Conservation (phyloP, 1,140 invertebrate species). For the Magallana ariakensis region DNA sequence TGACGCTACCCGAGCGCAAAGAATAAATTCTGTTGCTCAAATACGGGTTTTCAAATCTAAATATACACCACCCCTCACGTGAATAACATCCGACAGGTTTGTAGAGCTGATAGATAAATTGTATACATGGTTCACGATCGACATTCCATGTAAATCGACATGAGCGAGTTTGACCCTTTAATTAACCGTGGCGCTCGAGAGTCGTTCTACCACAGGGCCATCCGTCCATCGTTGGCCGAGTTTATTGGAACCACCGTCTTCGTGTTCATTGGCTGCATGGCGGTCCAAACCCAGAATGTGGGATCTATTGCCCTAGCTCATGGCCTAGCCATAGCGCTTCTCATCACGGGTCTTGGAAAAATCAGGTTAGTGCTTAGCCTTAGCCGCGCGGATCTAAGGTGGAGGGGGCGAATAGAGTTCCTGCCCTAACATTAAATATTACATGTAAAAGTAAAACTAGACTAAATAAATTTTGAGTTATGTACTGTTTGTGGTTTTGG, state of each 20-base stretch:
- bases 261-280: constrained; percentile 70
- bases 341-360: constrained; percentile 70
- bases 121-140: no score
- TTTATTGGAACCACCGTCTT: constrained; percentile 70
- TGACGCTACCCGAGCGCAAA: no score
- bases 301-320: constrained; percentile 69
- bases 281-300: constrained; percentile 55
- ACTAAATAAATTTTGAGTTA: not conserved
- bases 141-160: no score
- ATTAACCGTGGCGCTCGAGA: no score
- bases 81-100: no score
- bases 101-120: no score
- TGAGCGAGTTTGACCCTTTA: no score
- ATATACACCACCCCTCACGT: no score
- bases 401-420: not conserved
- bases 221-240: constrained; percentile 70
- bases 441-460: not conserved
- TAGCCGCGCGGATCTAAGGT: not conserved
- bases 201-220: not conserved
- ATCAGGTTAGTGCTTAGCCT: constrained; percentile 69
- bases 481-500: no score
- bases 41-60: no score
- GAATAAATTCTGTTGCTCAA: no score
- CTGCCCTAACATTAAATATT: not conserved
- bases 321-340: constrained; percentile 73